These are phyloP conservation scores for Fratercula arctica DNA, from an alignment of 2,797 vertebrate species.

Conservation along the genomic window DNA sequence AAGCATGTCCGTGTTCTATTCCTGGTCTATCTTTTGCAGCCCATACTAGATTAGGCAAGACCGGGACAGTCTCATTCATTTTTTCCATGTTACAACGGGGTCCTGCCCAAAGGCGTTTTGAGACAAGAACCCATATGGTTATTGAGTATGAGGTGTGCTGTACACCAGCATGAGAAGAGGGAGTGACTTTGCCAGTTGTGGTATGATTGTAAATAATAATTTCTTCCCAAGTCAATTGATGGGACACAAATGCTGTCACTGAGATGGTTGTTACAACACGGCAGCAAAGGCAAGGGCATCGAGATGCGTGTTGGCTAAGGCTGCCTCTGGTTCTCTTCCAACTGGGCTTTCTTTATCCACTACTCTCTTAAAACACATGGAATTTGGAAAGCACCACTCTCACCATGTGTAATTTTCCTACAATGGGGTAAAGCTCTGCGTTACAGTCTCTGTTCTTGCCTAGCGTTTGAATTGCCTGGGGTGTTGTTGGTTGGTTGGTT, in stretches of 20 bases:
- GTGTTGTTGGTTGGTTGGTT: neutral
- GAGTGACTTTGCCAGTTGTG: neutral
- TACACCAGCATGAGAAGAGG: neutral
- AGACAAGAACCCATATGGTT: neutral
- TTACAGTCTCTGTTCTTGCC: neutral
- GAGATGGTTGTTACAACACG: neutral
- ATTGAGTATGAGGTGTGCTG: neutral
- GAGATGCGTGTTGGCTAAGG: neutral
- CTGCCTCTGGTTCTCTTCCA: neutral
- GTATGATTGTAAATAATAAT: neutral
- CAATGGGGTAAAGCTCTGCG: neutral
- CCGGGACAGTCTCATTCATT: neutral
- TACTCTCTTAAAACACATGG: neutral
- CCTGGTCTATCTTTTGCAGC: neutral
- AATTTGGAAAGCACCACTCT: neutral
- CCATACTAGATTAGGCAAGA: neutral
- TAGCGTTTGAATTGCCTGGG: neutral
- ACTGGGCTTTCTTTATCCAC: neutral
- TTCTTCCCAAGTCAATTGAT: neutral
- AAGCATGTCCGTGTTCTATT: fast-evolving
- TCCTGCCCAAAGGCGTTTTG: neutral
- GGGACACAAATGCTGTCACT: neutral
- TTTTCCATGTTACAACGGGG: neutral
- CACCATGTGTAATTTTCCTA: neutral
- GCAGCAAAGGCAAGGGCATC: neutral